Conservation (phyloP, 2,797 vertebrate species). For the Tokudaia tokunoshimensis region DNA sequence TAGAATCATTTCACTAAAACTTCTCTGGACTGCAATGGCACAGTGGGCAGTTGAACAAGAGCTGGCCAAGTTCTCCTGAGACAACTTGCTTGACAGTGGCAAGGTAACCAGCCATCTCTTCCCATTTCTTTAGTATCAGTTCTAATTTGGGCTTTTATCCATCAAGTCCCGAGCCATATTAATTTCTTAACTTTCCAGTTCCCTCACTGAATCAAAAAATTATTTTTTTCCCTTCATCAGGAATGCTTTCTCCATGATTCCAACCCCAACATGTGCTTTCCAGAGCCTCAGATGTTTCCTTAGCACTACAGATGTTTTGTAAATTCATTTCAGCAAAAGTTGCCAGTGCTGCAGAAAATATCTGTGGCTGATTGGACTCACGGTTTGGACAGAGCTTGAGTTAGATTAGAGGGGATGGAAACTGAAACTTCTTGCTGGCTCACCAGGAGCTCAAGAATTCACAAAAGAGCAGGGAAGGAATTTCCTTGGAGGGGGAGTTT, state of each 20-base stretch:
- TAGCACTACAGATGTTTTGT: slow-evolving; percentile 78
- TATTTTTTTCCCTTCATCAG: slow-evolving; percentile 14
- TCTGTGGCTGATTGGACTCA: slow-evolving; percentile 64
- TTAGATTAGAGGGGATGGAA: slow-evolving; percentile 68
- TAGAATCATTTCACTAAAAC: not conserved
- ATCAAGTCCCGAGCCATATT: slow-evolving; percentile 31
- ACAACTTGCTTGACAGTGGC: not conserved
- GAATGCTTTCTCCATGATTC: slow-evolving; percentile 77
- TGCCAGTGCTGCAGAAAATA: slow-evolving; percentile 69
- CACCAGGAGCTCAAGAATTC: slow-evolving; percentile 48
- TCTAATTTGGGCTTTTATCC: slow-evolving; percentile 6
- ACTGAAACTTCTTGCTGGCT: slow-evolving; percentile 65
- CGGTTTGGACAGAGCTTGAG: slow-evolving; percentile 16
- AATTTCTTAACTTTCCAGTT: slow-evolving; percentile 62
- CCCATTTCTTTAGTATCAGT: not conserved
- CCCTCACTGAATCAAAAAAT: slow-evolving; percentile 45
- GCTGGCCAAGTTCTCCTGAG: not conserved
- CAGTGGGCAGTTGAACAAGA: not conserved
- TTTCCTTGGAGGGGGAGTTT: slow-evolving; percentile 65
- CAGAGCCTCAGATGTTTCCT: slow-evolving; percentile 69
- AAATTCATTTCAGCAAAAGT: slow-evolving; percentile 75
- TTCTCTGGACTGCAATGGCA: not conserved
- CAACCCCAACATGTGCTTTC: slow-evolving; percentile 74
- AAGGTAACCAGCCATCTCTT: not conserved
- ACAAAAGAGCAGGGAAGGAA: slow-evolving; percentile 56